Evolutionary conservation across 2,113 vertebrate genomes (phyloP).

Genomic region (Centropus bengalensis): DNA sequence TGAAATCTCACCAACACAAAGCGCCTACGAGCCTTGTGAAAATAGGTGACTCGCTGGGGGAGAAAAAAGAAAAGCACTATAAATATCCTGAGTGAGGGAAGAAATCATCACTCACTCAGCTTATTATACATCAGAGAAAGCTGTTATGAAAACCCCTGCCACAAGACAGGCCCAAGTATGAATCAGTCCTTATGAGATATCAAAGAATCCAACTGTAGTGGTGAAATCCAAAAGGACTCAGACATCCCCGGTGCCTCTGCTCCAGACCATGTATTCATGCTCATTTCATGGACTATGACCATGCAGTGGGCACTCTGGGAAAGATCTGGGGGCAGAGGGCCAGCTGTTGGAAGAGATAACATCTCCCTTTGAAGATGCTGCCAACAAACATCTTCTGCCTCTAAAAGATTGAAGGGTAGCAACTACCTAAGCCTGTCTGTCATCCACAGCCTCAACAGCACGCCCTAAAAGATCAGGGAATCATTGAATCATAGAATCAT

Average conservation of each 20-base stretch:
- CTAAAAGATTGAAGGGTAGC: not conserved
- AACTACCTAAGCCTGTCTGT: not conserved
- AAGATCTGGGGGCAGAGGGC: not conserved
- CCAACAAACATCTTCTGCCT: not conserved
- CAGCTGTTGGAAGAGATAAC: not conserved
- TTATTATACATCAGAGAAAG: not conserved
- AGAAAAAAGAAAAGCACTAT: constrained; percentile 24
- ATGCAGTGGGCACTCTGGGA: not conserved
- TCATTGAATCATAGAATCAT: too few species aligned
- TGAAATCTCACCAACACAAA: not conserved
- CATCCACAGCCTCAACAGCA: not conserved
- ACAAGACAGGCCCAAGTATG: not conserved
- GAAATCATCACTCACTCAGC: constrained; percentile 42
- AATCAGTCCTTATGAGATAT: not conserved
- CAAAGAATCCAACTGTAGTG: not conserved
- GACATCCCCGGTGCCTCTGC: not conserved
- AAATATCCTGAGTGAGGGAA: constrained; percentile 51
- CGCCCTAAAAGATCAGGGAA: not conserved
- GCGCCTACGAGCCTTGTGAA: not conserved
- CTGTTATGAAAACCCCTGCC: constrained; percentile 11
- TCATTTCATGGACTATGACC: not conserved
- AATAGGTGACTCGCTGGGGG: constrained; percentile 24
- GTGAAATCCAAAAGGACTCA: not conserved
- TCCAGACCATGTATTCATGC: rapidly evolving
- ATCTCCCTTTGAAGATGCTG: not conserved